Percentiles rank a stretch among this genome's conserved stretches.
These are phyloP conservation scores for Pteromalus puparum DNA, from an alignment of 1,140 invertebrate genomes.

Conservation along the genomic window DNA sequence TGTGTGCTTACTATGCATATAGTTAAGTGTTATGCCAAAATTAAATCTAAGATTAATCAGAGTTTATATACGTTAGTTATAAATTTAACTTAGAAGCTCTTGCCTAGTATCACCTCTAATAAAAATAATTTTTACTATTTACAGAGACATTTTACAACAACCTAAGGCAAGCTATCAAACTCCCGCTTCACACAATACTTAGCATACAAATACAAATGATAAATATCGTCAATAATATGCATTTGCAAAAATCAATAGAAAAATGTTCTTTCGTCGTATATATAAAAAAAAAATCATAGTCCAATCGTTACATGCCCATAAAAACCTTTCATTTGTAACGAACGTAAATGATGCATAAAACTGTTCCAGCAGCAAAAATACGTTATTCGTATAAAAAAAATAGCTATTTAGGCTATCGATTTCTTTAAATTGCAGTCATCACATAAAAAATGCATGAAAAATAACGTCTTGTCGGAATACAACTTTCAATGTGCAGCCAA, in stretches of 20 bases:
- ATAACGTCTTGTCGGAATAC: too few species aligned
- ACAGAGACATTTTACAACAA: conserved; percentile 39
- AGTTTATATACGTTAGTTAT: conserved; percentile 1
- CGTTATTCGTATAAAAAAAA: conserved; percentile 26
- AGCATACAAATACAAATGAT: conserved; percentile 18
- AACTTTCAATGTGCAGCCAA: too few species aligned
- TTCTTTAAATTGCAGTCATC: not conserved
- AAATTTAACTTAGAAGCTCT: conserved; percentile 27
- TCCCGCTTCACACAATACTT: not conserved
- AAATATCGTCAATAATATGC: conserved; percentile 23
- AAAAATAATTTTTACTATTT: conserved; percentile 44
- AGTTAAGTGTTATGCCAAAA: conserved; percentile 24
- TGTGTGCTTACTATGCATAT: conserved; percentile 20
- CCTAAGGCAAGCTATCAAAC: conserved; percentile 10
- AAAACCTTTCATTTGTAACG: conserved; percentile 16
- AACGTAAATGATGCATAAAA: conserved; percentile 35
- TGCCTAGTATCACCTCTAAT: conserved; percentile 7
- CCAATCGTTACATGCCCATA: not conserved
- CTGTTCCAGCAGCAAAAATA: conserved; percentile 43
- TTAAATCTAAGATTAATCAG: conserved; percentile 19
- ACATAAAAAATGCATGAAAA: not conserved
- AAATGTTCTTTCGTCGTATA: conserved; percentile 12
- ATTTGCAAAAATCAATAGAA: conserved; percentile 33
- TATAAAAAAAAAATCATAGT: conserved; percentile 17
- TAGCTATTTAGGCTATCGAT: not conserved